A percentile compares a stretch with the other conserved stretches of the same genome.
phyloP scores from a whole-genome alignment of 2,113 vertebrate species.

The Malurus cyaneus region DNA sequence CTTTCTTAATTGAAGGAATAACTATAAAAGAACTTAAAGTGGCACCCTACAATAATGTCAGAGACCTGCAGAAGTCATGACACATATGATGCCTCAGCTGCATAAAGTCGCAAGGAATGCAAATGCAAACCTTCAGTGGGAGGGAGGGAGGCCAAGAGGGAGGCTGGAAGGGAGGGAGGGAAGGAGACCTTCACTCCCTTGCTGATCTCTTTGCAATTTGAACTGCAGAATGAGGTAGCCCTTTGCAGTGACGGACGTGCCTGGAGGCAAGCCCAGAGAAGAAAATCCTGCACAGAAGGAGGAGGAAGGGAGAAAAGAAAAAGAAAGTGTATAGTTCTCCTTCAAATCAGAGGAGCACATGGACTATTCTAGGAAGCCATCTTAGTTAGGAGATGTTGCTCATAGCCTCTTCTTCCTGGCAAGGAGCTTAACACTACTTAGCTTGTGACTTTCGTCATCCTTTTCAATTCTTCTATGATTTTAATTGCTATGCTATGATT shows the following conservation, averaged over 20 bases:
- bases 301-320: neutral
- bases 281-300: neutral
- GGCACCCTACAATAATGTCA: neutral
- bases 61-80: neutral
- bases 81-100: neutral
- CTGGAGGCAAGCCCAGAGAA: neutral
- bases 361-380: neutral
- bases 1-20: neutral
- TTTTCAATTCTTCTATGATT: neutral
- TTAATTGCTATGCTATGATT: neutral
- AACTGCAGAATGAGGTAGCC: neutral
- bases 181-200: neutral
- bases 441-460: neutral
- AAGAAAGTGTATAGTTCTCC: neutral
- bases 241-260: neutral
- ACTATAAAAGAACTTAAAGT: neutral
- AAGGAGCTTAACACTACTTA: neutral
- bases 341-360: neutral
- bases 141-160: neutral
- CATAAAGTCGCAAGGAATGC: neutral
- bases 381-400: neutral
- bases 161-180: neutral
- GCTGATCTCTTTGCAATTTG: neutral
- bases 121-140: neutral
- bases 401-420: neutral